Evolutionary conservation across 1,140 invertebrate species (phyloP), one percentile per base, ranked within the genome.

Genomic region (Vollenhovia emeryi): DNA sequence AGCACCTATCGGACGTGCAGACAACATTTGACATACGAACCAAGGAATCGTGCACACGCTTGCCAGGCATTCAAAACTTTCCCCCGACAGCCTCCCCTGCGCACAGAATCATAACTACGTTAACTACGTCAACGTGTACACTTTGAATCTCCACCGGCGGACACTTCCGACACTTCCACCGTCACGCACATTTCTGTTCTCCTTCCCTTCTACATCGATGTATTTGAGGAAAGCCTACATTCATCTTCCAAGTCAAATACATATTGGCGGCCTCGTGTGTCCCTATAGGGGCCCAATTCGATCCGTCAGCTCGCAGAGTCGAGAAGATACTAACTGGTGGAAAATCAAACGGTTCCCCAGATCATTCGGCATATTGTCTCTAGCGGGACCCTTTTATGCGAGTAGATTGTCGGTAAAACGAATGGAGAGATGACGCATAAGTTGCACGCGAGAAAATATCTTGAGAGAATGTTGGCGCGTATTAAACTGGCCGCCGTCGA

Each of bases 401-500:
- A 7, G 15, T 69, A 21, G 11, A 40, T 80, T 69, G 18, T 27
- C 30, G 13, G 52, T 48, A 30, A 78, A 36, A 18, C 8, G 13
- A 68, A 55, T 50, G 7, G 69, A 18, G 50, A 40, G 24, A 6
- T 6, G 15, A 68, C 33, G 15, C 33, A 45, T 64, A 40, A 64
- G 62, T 40, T 48, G n/a, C 68, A 62, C 76, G 74, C 80, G 60
- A 36, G 80, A 71, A 79, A 57, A 86, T 86, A 79, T 90, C 87
- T 91, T 76, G 76, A 86, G 79, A 89, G 90, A 90, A 88, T 89
- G 87, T 91, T 92, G 89, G 78, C 91, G 92, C 93, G 92, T 92
- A 92, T 93, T 89, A 87, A 88, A 94, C 93, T 94, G 92, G 90
- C 91, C 90, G 73, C 89, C 84, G 87, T 87, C 89, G 89, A 87